Base-by-base conservation (phyloP, 2,888 invertebrate species). In the Drosophila neonasuta region DNA sequence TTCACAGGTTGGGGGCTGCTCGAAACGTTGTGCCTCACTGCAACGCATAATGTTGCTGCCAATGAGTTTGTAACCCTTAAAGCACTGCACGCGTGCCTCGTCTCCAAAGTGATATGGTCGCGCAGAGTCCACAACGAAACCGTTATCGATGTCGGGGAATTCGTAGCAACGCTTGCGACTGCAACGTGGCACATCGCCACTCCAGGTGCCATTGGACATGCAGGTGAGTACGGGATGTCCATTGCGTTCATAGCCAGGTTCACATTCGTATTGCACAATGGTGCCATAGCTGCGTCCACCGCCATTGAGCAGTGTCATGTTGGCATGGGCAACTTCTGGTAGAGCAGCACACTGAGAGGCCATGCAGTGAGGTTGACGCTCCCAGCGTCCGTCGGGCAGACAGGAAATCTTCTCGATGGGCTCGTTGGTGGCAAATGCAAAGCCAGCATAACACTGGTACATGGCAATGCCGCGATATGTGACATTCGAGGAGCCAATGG, bases 171-270 rank as follows among this genome's bases (percentile, higher is more conserved):
- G 89, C 62, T 91, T 91, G 92, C 97, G 94, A 36, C 96, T 93
- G 90, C 97, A 97, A 5, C 94, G 94, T 1, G 97, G 97, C 4
- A 97, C 96, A 77, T 96, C 94, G 65, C 96, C 97, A 66, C 97
- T 97, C 97, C 97, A 98, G 9, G 97, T 97, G 54, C 97, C 97
- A 88, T 97, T 97, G 88, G 97, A 97, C 97, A 97, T 97, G 90
- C 97, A 98, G 39, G 97, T 93, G 44, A 97, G 93, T 3, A 97
- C 97, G 13, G 97, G 97, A 88, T 96, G 95, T 32, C 97, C 97
- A 77, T 94, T 94, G 76, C 97, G 93, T 59, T 96, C 94, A 88
- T 97, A 97, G 3, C 97, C 97, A 6, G 97, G 95, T 87, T 97
- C 97, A 88, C 97, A 98, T 90, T 97, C 97, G 88, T 96, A 97